These are phyloP conservation scores for Motacilla tschutschensis DNA, from an alignment of 2,113 vertebrate species.

Conservation along the genomic window DNA sequence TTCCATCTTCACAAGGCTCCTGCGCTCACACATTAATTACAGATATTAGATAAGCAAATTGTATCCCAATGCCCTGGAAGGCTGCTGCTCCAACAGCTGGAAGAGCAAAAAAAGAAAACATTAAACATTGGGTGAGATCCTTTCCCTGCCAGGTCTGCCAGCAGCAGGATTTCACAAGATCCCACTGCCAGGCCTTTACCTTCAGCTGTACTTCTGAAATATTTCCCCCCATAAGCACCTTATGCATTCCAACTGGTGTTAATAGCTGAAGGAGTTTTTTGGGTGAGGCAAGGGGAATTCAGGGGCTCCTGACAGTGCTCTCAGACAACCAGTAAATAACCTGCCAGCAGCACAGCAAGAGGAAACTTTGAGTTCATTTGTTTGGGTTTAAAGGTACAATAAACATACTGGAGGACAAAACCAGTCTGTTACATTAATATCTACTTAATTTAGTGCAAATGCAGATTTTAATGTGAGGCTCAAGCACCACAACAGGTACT, in stretches of 20 bases:
- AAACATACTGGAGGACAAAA: background rate
- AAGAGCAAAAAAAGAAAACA: background rate
- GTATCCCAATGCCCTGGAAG: background rate
- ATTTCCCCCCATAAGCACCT: background rate
- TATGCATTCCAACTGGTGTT: background rate
- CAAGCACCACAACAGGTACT: background rate
- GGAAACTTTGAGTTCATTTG: background rate
- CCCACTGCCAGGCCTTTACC: background rate
- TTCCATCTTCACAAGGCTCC: background rate
- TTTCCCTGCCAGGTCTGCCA: background rate
- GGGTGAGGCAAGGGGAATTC: background rate
- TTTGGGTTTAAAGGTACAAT: background rate
- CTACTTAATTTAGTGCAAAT: background rate
- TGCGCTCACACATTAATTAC: background rate
- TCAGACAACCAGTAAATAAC: background rate
- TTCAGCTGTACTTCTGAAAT: background rate
- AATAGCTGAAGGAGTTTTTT: background rate
- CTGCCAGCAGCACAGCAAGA: rapidly evolving
- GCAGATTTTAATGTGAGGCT: background rate
- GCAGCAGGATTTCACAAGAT: background rate
- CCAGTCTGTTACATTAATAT: background rate
- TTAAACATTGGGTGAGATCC: background rate
- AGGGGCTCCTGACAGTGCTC: background rate
- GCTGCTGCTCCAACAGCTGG: background rate
- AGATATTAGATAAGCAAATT: constrained; percentile 34